phyloP scores from a whole-genome alignment of 2,113 vertebrate genomes.

The Mesocricetus auratus region DNA sequence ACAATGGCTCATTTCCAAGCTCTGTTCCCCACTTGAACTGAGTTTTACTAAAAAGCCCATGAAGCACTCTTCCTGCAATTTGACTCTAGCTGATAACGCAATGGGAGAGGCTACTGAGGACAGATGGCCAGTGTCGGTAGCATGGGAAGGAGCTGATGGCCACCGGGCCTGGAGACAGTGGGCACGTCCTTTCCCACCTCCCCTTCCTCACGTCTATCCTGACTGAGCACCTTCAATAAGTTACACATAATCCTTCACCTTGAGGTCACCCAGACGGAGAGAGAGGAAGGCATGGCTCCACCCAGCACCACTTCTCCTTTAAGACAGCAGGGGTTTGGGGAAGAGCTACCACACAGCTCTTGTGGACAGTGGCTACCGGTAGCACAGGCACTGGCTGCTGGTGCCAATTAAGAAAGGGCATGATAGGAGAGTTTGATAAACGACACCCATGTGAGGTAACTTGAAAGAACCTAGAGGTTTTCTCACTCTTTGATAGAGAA shows the following conservation, averaged over 20 bases:
- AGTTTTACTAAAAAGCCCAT: slow-evolving; percentile 72
- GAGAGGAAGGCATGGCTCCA: not conserved
- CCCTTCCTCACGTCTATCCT: not conserved
- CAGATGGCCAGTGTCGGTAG: not conserved
- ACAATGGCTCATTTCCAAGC: slow-evolving; percentile 66
- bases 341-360: not conserved
- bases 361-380: not conserved
- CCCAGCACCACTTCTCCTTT: fast-evolving
- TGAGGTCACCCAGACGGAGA: not conserved
- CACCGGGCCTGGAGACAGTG: not conserved
- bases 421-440: fast-evolving
- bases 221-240: fast-evolving
- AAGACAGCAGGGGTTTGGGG: not conserved
- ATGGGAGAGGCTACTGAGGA: not conserved
- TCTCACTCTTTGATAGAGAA: not conserved
- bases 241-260: not conserved
- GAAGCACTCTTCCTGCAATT: slow-evolving; percentile 76
- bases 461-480: too few species aligned
- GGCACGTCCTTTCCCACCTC: not conserved
- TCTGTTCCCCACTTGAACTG: slow-evolving; percentile 73
- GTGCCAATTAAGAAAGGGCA: not conserved
- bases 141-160: fast-evolving
- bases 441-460: fast-evolving
- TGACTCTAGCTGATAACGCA: slow-evolving; percentile 72
- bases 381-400: not conserved